Conservation (phyloP, 2,888 invertebrate genomes). For the Melanostoma scalare region DNA sequence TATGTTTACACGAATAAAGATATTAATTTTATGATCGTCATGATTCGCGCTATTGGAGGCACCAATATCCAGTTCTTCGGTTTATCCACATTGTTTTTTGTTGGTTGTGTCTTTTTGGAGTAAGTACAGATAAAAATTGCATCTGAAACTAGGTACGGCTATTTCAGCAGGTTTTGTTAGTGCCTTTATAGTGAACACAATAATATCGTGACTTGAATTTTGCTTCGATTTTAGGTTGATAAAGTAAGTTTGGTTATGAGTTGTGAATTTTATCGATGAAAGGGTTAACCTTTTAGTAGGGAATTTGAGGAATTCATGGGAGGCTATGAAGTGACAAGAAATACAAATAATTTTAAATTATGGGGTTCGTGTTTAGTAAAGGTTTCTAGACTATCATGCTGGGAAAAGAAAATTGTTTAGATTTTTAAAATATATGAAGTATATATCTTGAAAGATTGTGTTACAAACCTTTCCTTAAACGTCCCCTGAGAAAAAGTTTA, state of each 20-base stretch:
- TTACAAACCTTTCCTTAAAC: no score
- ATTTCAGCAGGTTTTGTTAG: slow-evolving; percentile 36
- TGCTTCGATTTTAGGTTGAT: slow-evolving; percentile 45
- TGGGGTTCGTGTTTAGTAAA: no score
- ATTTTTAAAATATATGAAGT: no score
- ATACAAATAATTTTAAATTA: not conserved
- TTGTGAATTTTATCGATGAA: slow-evolving; percentile 61
- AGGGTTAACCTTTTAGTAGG: slow-evolving; percentile 48
- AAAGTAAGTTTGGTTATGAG: slow-evolving; percentile 46
- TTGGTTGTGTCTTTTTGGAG: slow-evolving; percentile 13
- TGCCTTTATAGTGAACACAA: slow-evolving; percentile 38
- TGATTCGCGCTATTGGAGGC: slow-evolving; percentile 62
- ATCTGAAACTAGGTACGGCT: slow-evolving; percentile 48
- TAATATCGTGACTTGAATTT: slow-evolving; percentile 56
- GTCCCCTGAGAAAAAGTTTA: no score
- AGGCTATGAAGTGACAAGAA: slow-evolving; percentile 8
- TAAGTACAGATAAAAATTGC: slow-evolving; percentile 51
- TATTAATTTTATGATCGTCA: slow-evolving; percentile 70
- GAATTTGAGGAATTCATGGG: slow-evolving; percentile 14
- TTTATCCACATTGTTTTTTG: slow-evolving; percentile 10
- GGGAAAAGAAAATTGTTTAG: no score
- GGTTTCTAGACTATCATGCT: no score
- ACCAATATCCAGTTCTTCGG: slow-evolving; percentile 43
- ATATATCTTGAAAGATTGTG: no score
- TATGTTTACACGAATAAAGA: slow-evolving; percentile 71